Conservation (phyloP, 37 sponge, comb jelly and placozoan genomes). For the Ephydatia muelleri region DNA sequence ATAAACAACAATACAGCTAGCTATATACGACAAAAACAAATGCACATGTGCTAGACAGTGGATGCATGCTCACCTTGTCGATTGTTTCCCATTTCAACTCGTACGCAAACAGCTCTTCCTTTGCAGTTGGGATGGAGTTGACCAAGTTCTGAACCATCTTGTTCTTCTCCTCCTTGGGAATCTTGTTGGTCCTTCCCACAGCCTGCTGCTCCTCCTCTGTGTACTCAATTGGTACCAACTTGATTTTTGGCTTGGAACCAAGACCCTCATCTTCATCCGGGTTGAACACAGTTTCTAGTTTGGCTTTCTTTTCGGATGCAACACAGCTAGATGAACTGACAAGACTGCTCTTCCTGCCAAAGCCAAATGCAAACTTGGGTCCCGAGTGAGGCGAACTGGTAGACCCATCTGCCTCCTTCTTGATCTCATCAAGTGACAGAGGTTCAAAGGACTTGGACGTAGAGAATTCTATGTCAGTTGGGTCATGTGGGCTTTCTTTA, state of each 20-base stretch:
- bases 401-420: slow-evolving; percentile 22
- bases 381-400: slow-evolving; percentile 22
- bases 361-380: slow-evolving; percentile 66
- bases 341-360: slow-evolving; percentile 33
- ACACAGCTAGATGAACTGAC: background rate
- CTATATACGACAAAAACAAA: no score
- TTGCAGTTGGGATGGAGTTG: slow-evolving; percentile 87
- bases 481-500: slow-evolving; percentile 27
- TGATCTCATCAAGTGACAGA: background rate
- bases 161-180: slow-evolving; percentile 85
- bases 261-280: slow-evolving; percentile 56
- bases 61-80: slow-evolving; percentile 89
- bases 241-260: slow-evolving; percentile 62
- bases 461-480: slow-evolving; percentile 9
- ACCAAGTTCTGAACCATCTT: slow-evolving; percentile 87
- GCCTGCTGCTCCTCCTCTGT: slow-evolving; percentile 65
- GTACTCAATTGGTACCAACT: slow-evolving; percentile 68
- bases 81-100: slow-evolving; percentile 89
- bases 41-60: no score
- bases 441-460: slow-evolving; percentile 3
- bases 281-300: slow-evolving; percentile 57
- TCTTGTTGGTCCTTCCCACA: slow-evolving; percentile 21
- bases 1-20: no score
- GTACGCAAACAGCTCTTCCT: slow-evolving; percentile 93
- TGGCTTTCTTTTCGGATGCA: background rate